Base-by-base conservation (phyloP, 1,140 invertebrate genomes). In the Caerostris darwini region DNA sequence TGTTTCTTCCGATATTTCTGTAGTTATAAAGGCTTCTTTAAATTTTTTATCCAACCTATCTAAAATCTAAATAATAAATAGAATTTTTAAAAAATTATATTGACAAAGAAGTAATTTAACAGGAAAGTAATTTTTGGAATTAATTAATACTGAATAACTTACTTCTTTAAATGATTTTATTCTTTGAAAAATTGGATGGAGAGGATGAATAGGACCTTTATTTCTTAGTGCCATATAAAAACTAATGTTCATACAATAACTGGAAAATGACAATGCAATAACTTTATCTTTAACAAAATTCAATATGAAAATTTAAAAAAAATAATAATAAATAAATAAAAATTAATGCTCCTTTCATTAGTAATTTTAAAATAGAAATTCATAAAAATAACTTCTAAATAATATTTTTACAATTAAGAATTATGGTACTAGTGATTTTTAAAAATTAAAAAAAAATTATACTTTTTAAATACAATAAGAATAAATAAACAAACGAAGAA, bases 171-270 rank as follows among this genome's bases (percentile, higher is more conserved):
- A 98, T 95, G 98, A 97, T 94, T 98, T 97, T 53, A 99, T 96
- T 94, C 97, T 96, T 96, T 98, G 98, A 34, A 98, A 97, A 58
- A 99, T 97, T 58, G 98, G 98, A 97, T 99, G 99, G 94, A 97
- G 97, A 95, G 97, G 97, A 19, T 98, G 96, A 88, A 97, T 96
- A 61, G 97, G 96, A 94, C 97, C 97, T 95, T 97, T 97, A 14
- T 96, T 95, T 96, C 98, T 99, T 2, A 99, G 95, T 94, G 98
- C 96, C 93, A 99, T 95, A 96, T 99, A 99, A 96, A 98, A 99
- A 56, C 97, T 97, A 50, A 99, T 97, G 96, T 99, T 99, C 34
- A 97, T 97, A 95, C 97, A 98, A 95, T 99, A 99, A 96, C 97
- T 97, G 54, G 8, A 94, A 88, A 90, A 92, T 54, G 3, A 17